These are phyloP conservation scores for Piscicola geometra DNA, from an alignment of 2,888 invertebrate species.

Conservation along the genomic window DNA sequence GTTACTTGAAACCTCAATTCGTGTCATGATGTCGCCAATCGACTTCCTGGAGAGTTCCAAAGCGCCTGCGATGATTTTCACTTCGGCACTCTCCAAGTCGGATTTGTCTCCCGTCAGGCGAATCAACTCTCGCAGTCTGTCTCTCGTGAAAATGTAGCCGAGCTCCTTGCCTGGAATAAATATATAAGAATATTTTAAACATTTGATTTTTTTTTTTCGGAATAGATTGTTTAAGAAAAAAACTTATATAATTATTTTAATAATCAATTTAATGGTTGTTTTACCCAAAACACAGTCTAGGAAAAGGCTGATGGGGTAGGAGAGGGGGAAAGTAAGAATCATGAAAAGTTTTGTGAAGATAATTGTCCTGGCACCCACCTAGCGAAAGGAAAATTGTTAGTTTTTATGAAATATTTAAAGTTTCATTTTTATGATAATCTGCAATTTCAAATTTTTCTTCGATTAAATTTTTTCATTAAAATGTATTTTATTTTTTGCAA, in stretches of 20 bases:
- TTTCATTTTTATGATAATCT: not conserved
- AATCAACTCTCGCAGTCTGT: constrained; percentile 88
- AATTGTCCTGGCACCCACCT: constrained; percentile 85
- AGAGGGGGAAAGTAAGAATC: constrained; percentile 83
- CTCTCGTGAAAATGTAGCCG: constrained; percentile 90
- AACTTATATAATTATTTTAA: not conserved
- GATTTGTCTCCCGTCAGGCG: constrained; percentile 51
- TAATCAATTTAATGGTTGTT: not conserved
- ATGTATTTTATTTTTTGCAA: not conserved
- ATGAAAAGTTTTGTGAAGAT: constrained; percentile 87
- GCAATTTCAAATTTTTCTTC: no score
- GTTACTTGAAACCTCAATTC: constrained; percentile 61
- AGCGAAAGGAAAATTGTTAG: not conserved
- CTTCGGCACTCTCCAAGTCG: constrained; percentile 67
- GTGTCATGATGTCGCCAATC: constrained; percentile 90
- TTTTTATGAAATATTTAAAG: not conserved
- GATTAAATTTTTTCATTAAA: not conserved
- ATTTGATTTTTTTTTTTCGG: no score
- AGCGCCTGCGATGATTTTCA: constrained; percentile 94
- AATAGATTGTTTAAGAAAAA: not conserved
- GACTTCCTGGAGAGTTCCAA: constrained; percentile 88
- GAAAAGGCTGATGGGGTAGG: constrained; percentile 80
- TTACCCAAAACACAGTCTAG: constrained; percentile 78
- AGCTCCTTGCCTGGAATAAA: constrained; percentile 70
- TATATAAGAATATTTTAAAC: no score